phyloP scores from a whole-genome alignment of 2,888 invertebrate species.

The Mylabris sibirica region DNA sequence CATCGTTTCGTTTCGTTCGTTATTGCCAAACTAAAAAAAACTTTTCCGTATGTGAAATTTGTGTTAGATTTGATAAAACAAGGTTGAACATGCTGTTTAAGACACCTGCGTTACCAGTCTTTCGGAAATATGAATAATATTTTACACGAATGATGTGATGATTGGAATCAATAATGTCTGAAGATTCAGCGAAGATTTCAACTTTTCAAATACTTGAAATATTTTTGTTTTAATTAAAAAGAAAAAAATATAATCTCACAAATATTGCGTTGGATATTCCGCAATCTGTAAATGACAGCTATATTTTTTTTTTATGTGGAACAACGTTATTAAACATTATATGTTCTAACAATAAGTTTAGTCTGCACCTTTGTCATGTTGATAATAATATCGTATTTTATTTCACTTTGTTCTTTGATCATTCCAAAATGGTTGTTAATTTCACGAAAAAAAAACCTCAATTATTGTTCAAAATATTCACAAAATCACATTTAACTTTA shows the following conservation, averaged over 20 bases:
- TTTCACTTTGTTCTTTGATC: not conserved
- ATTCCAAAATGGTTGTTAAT: not conserved
- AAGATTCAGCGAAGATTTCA: not conserved
- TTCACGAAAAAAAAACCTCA: no score
- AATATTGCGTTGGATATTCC: slow-evolving; percentile 11
- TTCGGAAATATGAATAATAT: not conserved
- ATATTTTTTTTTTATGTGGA: slow-evolving; percentile 1
- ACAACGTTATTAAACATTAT: slow-evolving; percentile 15
- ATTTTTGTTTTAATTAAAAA: no score
- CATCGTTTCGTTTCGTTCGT: not conserved
- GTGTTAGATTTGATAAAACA: not conserved
- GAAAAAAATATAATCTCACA: slow-evolving; percentile 3
- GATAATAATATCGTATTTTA: not conserved
- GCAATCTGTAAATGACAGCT: slow-evolving; percentile 16
- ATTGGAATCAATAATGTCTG: not conserved
- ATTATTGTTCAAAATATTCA: no score
- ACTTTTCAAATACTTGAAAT: not conserved
- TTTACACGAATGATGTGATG: not conserved
- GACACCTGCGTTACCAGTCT: not conserved
- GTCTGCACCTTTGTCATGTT: not conserved
- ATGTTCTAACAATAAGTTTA: no score
- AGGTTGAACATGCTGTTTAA: not conserved
- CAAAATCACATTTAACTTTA: no score
- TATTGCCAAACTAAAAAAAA: not conserved
- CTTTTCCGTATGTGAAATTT: not conserved